Base-by-base conservation (phyloP, 2,888 invertebrate genomes). In the Heliconius erato region DNA sequence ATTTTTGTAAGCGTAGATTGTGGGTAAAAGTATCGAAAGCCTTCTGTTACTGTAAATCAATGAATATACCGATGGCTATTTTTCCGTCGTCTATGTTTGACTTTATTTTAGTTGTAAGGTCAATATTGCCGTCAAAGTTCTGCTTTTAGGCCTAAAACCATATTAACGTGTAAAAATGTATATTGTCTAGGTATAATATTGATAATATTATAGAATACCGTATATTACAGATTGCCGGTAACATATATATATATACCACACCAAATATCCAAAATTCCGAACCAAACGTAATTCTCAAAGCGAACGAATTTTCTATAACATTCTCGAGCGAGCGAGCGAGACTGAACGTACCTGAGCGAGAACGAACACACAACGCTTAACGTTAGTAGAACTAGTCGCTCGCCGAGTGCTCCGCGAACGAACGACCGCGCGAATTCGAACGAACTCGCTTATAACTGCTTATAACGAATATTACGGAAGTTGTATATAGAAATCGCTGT, bases 281-380 rank as follows among this genome's bases (percentile, higher is more conserved):
- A 49, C 14, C 26, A 74, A 68, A 28, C 76, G 44, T 71, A 71
- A 63, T 77, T 28, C 11, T n/a, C 40, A 5, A 69, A 23, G 76
- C 63, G 63, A 74, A 72, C 81, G 79, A 59, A 54, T 68, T 35
- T 49, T 28, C 49, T 28, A 23, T 74, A 79, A 44, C 54, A 40
- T 28, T 72, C 28, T 71, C 77, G 44, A 19, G 23, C 82, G 82
- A 67, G 59, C 88, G 89, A 89, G 82, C 88, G 86, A 85, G 76
- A 78, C 86, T 90, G 92, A 91, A 85, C 90, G 81, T 69, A 19
- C 32, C 85, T 91, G 90, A 89, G 81, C 89, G 83, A 59, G 23
- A 68, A 83, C 88, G 88, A 80, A 79, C 86, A 82, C 79, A 40
- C 26, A 35, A 54, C 83, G 76, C 28, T 32, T 59, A 87, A 87